These are phyloP conservation scores for Metridium senile DNA, from an alignment of 92 coral and sea anemone genomes.

Conservation along the genomic window DNA sequence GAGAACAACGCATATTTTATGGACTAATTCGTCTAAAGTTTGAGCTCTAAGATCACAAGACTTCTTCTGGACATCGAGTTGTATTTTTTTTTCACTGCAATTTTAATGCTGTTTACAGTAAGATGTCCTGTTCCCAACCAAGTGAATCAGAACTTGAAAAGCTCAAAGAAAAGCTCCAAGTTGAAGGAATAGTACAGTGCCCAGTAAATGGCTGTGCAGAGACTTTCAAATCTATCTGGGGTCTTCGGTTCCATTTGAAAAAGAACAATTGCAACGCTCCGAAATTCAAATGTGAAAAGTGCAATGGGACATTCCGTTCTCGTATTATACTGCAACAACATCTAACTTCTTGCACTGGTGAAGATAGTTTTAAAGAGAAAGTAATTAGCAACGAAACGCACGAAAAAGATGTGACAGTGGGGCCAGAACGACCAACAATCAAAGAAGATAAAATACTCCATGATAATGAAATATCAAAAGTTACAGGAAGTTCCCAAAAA, in stretches of 20 bases:
- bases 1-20: not conserved
- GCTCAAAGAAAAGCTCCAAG: slow-evolving; percentile 51
- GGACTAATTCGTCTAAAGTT: not conserved
- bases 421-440: not conserved
- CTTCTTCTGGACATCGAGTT: no score
- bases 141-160: slow-evolving; percentile 40
- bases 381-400: not conserved
- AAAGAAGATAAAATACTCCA: not conserved
- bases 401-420: not conserved
- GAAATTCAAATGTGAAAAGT: slow-evolving; percentile 67
- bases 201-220: slow-evolving; percentile 56
- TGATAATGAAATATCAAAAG: slow-evolving; percentile 1
- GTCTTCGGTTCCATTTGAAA: slow-evolving; percentile 70
- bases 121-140: slow-evolving; percentile 4
- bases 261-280: slow-evolving; percentile 36
- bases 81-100: not conserved
- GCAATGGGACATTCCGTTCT: slow-evolving; percentile 46
- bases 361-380: not conserved
- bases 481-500: not conserved
- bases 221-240: slow-evolving; percentile 83
- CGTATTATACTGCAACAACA: slow-evolving; percentile 58
- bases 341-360: not conserved
- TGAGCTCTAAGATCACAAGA: no score
- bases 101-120: not conserved
- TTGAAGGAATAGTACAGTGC: slow-evolving; percentile 55